Evolutionary conservation across 2,888 invertebrate species (phyloP).

Genomic region (Lingula anatina): DNA sequence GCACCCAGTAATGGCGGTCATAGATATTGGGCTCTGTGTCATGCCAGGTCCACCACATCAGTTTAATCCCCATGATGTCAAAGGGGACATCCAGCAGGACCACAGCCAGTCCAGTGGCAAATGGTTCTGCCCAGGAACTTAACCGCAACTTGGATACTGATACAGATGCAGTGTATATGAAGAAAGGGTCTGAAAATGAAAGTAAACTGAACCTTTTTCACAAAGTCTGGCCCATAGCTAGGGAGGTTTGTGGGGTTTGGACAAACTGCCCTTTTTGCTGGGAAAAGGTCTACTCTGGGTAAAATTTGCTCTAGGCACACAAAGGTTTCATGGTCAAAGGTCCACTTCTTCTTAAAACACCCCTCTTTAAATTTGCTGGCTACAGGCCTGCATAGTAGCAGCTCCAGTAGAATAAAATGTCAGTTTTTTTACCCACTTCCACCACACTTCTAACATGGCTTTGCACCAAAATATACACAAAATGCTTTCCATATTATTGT

Average conservation of each 20-base stretch:
- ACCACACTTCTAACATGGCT: background rate
- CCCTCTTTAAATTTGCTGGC: no score
- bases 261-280: no score
- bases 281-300: no score
- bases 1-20: constrained; percentile 76
- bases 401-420: background rate
- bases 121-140: constrained; percentile 55
- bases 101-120: constrained; percentile 62
- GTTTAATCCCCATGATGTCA: constrained; percentile 72
- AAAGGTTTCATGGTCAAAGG: no score
- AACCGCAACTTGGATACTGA: constrained; percentile 55
- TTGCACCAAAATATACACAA: background rate
- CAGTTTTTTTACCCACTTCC: background rate
- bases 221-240: background rate
- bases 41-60: constrained; percentile 81
- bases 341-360: no score
- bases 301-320: no score
- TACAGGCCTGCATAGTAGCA: no score
- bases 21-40: constrained; percentile 58
- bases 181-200: constrained; percentile 53
- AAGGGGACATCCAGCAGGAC: constrained; percentile 74
- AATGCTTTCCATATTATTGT: no score
- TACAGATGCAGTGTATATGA: constrained; percentile 56
- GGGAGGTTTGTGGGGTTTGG: no score
- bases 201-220: no score